Base-by-base conservation (phyloP, 35 echinoderm and acorn worm genomes). In the Ptychodera flava region DNA sequence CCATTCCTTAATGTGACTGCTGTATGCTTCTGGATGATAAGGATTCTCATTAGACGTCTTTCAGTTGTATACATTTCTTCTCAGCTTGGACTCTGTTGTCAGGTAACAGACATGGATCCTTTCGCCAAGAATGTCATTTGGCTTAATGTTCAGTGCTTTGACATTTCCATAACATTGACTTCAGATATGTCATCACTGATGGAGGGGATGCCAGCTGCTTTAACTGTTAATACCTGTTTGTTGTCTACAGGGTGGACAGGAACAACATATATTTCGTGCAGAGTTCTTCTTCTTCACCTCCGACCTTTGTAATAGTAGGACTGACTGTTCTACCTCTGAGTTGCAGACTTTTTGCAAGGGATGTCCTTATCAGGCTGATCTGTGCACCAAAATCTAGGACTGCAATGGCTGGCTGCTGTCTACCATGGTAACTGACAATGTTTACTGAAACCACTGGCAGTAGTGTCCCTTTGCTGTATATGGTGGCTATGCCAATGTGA, bases 1-100 rank as follows among this genome's bases (percentile, higher is more conserved):
- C 81, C 91, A 92, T 92, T 32, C 88, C 86, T 28, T 84, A 31
- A 31, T 90, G 16, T 90, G 76, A n/a, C n/a, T n/a, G n/a, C n/a
- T n/a, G n/a, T n/a, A n/a, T n/a, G n/a, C n/a, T n/a, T n/a, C n/a
- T n/a, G n/a, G n/a, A n/a, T n/a, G n/a, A n/a, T n/a, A n/a, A n/a
- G n/a, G n/a, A n/a, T n/a, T n/a, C n/a, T n/a, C n/a, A n/a, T n/a
- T n/a, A n/a, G n/a, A n/a, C n/a, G n/a, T n/a, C n/a, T n/a, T n/a
- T n/a, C n/a, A n/a, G n/a, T n/a, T n/a, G n/a, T n/a, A n/a, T n/a
- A n/a, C n/a, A n/a, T n/a, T n/a, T n/a, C n/a, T n/a, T n/a, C n/a
- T n/a, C n/a, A n/a, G n/a, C n/a, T n/a, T n/a, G n/a, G n/a, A n/a
- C n/a, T n/a, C n/a, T n/a, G n/a, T 90, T 85, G 32, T 85, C 36